Evolutionary conservation across 2,113 vertebrate genomes (phyloP), one percentile per base, ranked within the genome.

Genomic region (Nesoenas mayeri): DNA sequence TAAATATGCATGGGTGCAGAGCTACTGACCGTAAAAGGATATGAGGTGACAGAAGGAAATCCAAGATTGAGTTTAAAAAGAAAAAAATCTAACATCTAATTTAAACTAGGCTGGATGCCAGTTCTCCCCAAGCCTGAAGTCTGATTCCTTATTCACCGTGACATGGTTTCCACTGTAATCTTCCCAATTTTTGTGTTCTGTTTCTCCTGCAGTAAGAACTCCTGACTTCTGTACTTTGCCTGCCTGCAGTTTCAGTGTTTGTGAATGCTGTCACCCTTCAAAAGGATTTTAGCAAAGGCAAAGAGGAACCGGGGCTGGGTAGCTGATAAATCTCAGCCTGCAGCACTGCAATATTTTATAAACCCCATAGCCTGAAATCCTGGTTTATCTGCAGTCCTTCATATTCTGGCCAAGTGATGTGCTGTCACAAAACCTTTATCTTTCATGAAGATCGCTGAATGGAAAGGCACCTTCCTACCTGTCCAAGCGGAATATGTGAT

Each of bases 281-380:
- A 75, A 93, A 80, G 44, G 64, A 81, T 91, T 92, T 88, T 29
- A 51, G 83, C 84, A 94, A 79, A 93, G 50, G 70, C 81, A 95
- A 91, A 72, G 1, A 74, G 66, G 74, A 84, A 44, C 54, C 78
- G 70, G 60, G 62, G 48, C 54, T 67, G 32, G 38, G n/a, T 58
- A 51, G 56, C 69, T 83, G 60, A 89, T 69, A 73, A 83, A 85
- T 50, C 70, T 86, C 91, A 78, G 83, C 34, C 89, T 84, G 88
- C 65, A 88, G 65, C 74, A 20, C 64, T 53, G 62, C 66, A 69
- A 21, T 82, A 47, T 47, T 80, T 95, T 65, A 81, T 91, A 80
- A 96, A 86, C 62, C 61, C 61, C 32, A 42, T 36, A 79, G 51
- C 65, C 85, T 62, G 62, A 92, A 94, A 88, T 71, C 75, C 65